Percentiles rank a stretch among this genome's conserved stretches.
phyloP scores from a whole-genome alignment of 2,113 vertebrate genomes.

The Prochilodus magdalenae region DNA sequence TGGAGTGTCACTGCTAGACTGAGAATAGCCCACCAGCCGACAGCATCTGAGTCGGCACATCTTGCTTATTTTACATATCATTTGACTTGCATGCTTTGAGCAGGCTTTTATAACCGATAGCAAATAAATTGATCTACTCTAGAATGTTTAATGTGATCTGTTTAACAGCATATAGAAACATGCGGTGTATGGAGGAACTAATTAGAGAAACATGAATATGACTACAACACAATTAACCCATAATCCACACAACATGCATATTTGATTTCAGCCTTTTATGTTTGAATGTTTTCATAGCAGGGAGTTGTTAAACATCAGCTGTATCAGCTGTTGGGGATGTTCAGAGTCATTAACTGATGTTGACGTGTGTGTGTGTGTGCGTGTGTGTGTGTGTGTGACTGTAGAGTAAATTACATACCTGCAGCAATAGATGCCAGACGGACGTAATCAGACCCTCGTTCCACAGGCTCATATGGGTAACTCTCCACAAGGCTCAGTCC shows the following conservation, averaged over 20 bases:
- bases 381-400: slow-evolving; percentile 14
- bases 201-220: slow-evolving; percentile 21
- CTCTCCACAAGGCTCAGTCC: slow-evolving; percentile 86
- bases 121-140: neutral
- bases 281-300: neutral
- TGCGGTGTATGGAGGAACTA: slow-evolving; percentile 1
- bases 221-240: slow-evolving; percentile 20
- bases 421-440: slow-evolving; percentile 90
- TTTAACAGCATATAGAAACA: slow-evolving; percentile 11
- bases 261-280: slow-evolving; percentile 29
- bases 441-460: slow-evolving; percentile 86
- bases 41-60: too few species aligned
- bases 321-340: slow-evolving; percentile 1
- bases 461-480: slow-evolving; percentile 87
- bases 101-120: neutral
- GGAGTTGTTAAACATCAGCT: neutral
- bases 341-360: slow-evolving; percentile 7
- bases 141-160: neutral
- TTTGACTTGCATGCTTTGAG: neutral
- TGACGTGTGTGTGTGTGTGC: slow-evolving; percentile 6
- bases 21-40: too few species aligned
- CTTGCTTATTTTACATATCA: neutral
- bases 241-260: neutral
- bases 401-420: slow-evolving; percentile 70
- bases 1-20: too few species aligned